Evolutionary conservation across 1,140 invertebrate species (phyloP).

Genomic region (Drosophila mojavensis): DNA sequence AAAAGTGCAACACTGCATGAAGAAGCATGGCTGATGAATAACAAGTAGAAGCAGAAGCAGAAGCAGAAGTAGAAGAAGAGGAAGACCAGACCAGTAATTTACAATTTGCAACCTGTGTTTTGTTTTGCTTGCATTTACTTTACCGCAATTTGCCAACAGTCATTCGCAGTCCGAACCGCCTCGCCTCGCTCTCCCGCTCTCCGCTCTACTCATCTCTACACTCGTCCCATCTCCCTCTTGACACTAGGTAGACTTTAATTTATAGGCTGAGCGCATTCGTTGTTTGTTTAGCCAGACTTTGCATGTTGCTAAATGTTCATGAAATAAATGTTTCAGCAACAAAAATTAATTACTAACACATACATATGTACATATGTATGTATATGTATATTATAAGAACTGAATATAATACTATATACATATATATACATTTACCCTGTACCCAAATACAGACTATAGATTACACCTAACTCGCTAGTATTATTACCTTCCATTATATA

Average conservation of each 20-base stretch:
- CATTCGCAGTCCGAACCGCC: conserved; percentile 29
- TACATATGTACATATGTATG: no score
- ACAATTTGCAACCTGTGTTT: conserved; percentile 41
- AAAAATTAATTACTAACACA: no score
- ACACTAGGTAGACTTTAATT: no score
- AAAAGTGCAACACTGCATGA: conserved; percentile 62
- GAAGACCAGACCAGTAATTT: conserved; percentile 25
- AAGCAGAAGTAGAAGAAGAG: neutral
- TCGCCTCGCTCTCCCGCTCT: neutral
- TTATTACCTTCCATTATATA: no score
- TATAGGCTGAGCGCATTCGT: conserved; percentile 38
- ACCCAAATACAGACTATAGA: no score
- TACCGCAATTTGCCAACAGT: conserved; percentile 71
- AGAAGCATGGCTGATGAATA: conserved; percentile 2
- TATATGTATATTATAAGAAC: no score
- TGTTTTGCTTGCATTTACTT: conserved; percentile 53
- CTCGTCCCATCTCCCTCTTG: conserved; percentile 34
- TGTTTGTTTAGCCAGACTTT: conserved; percentile 27
- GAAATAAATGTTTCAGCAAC: conserved; percentile 8
- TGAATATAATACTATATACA: no score
- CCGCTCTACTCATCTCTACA: conserved; percentile 60
- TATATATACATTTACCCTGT: no score
- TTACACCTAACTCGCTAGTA: no score
- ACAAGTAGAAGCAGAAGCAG: conserved; percentile 6
- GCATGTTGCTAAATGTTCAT: conserved; percentile 64